These are phyloP conservation scores for Drosophila kuntzei DNA, from an alignment of 2,888 invertebrate genomes.

Conservation along the genomic window DNA sequence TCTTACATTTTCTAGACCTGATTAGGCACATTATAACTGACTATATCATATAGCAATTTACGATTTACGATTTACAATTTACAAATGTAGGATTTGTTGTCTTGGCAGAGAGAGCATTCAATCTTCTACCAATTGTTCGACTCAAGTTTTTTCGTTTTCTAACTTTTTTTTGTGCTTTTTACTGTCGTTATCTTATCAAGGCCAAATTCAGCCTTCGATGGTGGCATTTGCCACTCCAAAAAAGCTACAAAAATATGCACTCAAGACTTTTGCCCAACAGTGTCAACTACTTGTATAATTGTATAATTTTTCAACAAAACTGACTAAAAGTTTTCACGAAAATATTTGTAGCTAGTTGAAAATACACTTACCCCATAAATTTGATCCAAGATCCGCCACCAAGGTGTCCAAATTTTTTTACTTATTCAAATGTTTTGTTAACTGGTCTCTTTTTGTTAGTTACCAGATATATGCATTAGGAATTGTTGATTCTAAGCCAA, in stretches of 20 bases:
- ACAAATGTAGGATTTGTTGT: neutral
- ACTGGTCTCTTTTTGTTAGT: conserved; percentile 2
- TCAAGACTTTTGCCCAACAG: neutral
- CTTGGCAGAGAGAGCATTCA: conserved; percentile 2
- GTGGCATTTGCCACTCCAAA: conserved; percentile 22
- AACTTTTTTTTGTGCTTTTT: conserved; percentile 8
- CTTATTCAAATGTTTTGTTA: conserved; percentile 15
- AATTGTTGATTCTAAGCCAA: conserved; percentile 27
- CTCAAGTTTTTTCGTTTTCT: neutral
- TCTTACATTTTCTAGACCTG: too few relatives aligned
- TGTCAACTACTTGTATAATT: too few relatives aligned
- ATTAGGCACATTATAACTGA: neutral
- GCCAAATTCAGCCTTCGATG: conserved; percentile 29
- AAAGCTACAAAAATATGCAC: conserved; percentile 7
- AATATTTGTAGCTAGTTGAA: neutral
- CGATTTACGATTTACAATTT: too few relatives aligned
- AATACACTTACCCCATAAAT: conserved; percentile 43
- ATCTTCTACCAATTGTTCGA: neutral
- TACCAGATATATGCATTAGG: conserved; percentile 29
- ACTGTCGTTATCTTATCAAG: conserved; percentile 47
- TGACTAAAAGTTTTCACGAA: neutral
- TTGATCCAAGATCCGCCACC: conserved; percentile 6
- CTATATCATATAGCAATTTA: too few relatives aligned
- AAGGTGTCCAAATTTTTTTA: conserved; percentile 34
- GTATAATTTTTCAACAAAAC: neutral